A percentile compares a stretch with the other conserved stretches of the same genome.
These are phyloP conservation scores for Tangara arthus DNA, from an alignment of 2,797 vertebrate species.

Conservation along the genomic window DNA sequence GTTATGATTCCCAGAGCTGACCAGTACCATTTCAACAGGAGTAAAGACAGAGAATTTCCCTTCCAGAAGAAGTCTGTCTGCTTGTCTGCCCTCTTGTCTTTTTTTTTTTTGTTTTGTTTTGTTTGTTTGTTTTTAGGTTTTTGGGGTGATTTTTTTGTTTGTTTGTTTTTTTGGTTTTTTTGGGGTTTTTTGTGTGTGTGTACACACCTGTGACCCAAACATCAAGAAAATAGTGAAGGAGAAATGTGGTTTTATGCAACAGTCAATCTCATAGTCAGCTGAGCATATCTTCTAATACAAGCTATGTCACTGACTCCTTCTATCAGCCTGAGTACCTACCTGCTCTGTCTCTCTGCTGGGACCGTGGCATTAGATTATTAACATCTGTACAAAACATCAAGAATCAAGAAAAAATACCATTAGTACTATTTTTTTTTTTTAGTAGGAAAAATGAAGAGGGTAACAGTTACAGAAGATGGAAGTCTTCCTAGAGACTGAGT, in stretches of 20 bases:
- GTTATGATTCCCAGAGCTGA: background rate
- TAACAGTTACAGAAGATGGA: background rate
- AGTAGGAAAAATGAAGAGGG: background rate
- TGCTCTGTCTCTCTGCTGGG: background rate
- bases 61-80: background rate
- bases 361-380: background rate
- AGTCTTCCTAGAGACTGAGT: background rate
- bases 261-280: background rate
- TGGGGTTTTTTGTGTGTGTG: background rate
- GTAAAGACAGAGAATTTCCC: background rate
- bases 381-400: background rate
- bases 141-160: too few relatives aligned
- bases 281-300: background rate
- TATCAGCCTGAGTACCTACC: background rate
- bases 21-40: background rate
- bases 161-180: background rate
- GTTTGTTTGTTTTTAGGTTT: background rate
- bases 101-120: background rate
- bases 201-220: accelerated
- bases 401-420: background rate
- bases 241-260: background rate
- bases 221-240: background rate
- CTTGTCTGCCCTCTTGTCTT: background rate
- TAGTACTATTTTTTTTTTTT: background rate
- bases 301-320: background rate